Base-by-base conservation (phyloP, 1,140 invertebrate species). In the Anoplophora glabripennis region DNA sequence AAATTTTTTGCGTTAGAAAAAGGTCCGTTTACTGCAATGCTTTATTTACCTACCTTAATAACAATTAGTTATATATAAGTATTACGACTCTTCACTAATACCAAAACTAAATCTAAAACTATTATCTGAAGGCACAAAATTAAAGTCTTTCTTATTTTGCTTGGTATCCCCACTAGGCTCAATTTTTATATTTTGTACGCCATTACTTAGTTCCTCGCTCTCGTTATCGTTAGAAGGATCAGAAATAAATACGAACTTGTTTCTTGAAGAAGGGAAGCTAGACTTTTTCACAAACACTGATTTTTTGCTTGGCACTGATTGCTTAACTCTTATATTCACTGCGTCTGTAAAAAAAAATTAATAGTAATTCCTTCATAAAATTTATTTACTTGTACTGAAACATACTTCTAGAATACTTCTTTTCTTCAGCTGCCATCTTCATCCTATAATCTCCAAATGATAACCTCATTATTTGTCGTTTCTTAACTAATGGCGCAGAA, bases 381-480 rank as follows among this genome's bases (percentile, higher is more conserved):
- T 49, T 21, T 28, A 28, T 37, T 46, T 55, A 53, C n/a, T n/a
- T n/a, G n/a, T n/a, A n/a, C n/a, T n/a, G n/a, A 28, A 12, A 7
- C 64, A 59, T 70, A 74, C 75, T 70, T 73, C 81, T 80, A 7
- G 68, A 68, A 53, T 78, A 72, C 75, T 86, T 87, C 58, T 86
- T 87, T 61, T 88, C 85, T 65, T 89, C 86, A 0, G 81, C 78
- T n/a, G 78, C 77, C 87, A 90, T 90, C 75, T 88, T 88, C 9
- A 80, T 75, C 64, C 87, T 77, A 66, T 90, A 90, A 73, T 90
- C 86, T 3, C 87, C 88, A 69, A 89, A 85, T 5, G 83, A 81
- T 8, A 81, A 80, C 62, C 86, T 78, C 88, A 90, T 90, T 49
- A 87, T 68, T 71, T 89, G 87, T 37, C 87, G 78, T 60, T 90